These are phyloP conservation scores for Heliopora coerulea DNA, from an alignment of 92 coral and sea anemone species.

Conservation along the genomic window DNA sequence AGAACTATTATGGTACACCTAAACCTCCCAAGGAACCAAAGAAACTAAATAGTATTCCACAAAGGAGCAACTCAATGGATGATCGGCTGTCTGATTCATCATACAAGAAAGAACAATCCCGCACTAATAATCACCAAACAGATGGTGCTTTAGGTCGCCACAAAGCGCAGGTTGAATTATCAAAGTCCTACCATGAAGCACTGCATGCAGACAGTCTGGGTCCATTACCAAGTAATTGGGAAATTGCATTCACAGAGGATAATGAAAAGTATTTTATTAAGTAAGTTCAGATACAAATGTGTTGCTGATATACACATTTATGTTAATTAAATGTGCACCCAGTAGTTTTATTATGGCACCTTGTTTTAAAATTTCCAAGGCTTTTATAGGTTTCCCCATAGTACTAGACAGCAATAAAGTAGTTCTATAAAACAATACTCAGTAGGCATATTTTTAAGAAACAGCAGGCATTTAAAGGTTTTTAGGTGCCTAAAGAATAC, in stretches of 20 bases:
- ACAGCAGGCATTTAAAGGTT: too few relatives aligned
- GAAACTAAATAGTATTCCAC: constrained; percentile 17
- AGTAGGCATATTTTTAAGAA: too few relatives aligned
- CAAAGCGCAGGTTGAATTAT: constrained; percentile 20
- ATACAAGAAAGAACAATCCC: constrained; percentile 3
- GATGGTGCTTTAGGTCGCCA: constrained; percentile 37
- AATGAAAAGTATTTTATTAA: constrained; percentile 91
- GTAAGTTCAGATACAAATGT: constrained; percentile 70
- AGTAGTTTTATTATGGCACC: too few relatives aligned
- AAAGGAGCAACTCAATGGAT: constrained; percentile 1
- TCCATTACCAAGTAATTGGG: constrained; percentile 88
- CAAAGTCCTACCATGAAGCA: constrained; percentile 35
- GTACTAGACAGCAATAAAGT: too few relatives aligned
- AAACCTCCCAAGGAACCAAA: constrained; percentile 79
- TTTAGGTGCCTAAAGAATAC: too few relatives aligned
- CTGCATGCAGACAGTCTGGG: constrained; percentile 65
- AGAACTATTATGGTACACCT: constrained; percentile 94
- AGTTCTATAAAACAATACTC: too few relatives aligned
- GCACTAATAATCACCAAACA: constrained; percentile 10
- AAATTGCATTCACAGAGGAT: constrained; percentile 81
- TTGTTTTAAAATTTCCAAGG: too few relatives aligned
- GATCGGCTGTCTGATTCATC: constrained; percentile 42
- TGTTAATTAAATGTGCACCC: too few relatives aligned
- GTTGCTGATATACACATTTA: too few relatives aligned
- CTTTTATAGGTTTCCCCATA: too few relatives aligned